Conservation (phyloP, 1,140 invertebrate species). For the Drosophila pseudoananassae region DNA sequence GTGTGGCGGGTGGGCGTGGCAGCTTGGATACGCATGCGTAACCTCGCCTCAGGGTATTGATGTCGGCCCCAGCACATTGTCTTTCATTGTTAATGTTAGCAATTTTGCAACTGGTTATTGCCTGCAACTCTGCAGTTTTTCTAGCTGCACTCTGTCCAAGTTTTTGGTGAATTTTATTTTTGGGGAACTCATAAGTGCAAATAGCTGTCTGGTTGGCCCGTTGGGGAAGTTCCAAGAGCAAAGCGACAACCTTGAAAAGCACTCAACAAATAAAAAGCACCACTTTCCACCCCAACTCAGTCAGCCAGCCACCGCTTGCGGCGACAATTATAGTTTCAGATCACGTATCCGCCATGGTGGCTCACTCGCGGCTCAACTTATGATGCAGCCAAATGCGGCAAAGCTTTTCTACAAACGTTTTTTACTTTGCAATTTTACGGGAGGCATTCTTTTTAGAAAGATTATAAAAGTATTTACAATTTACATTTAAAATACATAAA, state of each 20-base stretch:
- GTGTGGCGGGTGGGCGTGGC: constrained; percentile 11
- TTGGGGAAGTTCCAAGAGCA: constrained; percentile 20
- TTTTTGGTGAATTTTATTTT: constrained; percentile 4
- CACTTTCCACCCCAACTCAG: neutral
- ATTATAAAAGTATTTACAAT: no score
- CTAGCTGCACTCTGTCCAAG: constrained; percentile 17
- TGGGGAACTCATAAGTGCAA: constrained; percentile 53
- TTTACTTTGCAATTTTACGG: neutral
- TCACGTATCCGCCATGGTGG: constrained; percentile 47
- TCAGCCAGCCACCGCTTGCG: constrained; percentile 14
- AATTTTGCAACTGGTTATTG: constrained; percentile 31
- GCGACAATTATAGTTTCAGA: constrained; percentile 53
- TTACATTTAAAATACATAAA: no score
- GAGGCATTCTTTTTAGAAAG: neutral
- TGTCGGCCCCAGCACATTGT: constrained; percentile 11
- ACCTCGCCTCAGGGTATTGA: constrained; percentile 25
- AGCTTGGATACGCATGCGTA: constrained; percentile 64
- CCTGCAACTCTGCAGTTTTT: constrained; percentile 24
- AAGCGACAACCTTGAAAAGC: constrained; percentile 69
- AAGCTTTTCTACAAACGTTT: constrained; percentile 4
- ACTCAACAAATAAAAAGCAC: constrained; percentile 71
- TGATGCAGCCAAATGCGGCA: constrained; percentile 6
- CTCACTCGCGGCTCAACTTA: constrained; percentile 26
- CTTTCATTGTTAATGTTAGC: constrained; percentile 49
- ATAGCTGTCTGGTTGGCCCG: constrained; percentile 48